A percentile compares a stretch with the other conserved stretches of the same genome.
Conservation (phyloP, 2,113 vertebrate genomes). For the Noctilio leporinus region DNA sequence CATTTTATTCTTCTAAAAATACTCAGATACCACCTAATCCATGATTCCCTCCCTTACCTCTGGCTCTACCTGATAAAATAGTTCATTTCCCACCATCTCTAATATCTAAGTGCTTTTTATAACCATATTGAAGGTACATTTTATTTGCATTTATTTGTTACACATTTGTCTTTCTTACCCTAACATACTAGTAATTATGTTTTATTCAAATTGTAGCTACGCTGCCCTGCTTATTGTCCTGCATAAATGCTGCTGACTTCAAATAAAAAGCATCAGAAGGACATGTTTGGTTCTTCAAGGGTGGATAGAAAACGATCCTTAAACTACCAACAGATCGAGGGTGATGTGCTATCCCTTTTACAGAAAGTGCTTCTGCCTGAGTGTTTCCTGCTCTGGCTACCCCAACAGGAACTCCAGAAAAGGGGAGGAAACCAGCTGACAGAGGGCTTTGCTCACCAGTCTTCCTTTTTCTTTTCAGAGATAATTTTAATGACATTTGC, state of each 20-base stretch:
- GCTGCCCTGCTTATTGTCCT: background rate
- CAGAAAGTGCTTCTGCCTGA: background rate
- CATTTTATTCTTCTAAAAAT: background rate
- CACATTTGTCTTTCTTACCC: background rate
- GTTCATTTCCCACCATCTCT: background rate
- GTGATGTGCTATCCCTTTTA: background rate
- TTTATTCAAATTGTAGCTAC: background rate
- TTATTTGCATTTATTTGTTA: background rate
- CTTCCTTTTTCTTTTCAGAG: background rate
- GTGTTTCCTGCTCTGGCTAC: background rate
- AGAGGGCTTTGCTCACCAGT: background rate
- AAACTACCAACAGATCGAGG: background rate
- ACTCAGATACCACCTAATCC: background rate
- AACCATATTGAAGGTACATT: background rate
- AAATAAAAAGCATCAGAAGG: background rate
- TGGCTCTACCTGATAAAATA: background rate
- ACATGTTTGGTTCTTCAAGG: background rate
- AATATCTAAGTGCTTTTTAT: background rate
- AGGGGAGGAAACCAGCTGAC: background rate
- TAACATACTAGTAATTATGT: background rate
- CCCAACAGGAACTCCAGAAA: background rate
- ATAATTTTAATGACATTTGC: background rate
- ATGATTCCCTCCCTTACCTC: background rate
- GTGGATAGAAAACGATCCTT: background rate
- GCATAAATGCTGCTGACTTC: background rate